These are phyloP conservation scores for Sesamia inferens DNA, from an alignment of 2,888 invertebrate genomes.

Conservation along the genomic window DNA sequence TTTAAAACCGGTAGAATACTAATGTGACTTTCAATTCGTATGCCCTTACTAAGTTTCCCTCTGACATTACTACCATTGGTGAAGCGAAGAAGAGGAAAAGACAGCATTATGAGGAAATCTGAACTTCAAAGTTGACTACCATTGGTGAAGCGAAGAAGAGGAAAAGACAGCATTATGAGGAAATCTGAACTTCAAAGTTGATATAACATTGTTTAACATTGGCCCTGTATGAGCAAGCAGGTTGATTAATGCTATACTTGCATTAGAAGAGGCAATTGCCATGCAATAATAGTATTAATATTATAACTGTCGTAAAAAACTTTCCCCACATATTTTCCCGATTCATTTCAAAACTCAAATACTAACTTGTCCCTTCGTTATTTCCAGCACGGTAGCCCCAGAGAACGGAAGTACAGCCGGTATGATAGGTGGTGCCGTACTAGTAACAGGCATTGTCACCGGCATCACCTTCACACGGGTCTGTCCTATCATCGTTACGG, in stretches of 20 bases:
- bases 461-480: constrained; percentile 94
- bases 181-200: background rate
- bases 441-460: constrained; percentile 96
- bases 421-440: constrained; percentile 98
- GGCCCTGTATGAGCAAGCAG: background rate
- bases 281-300: background rate
- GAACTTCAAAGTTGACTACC: no score
- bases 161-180: background rate
- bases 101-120: background rate
- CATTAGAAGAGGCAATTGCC: background rate
- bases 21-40: background rate
- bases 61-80: background rate
- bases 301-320: no score
- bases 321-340: background rate
- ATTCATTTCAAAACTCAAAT: background rate
- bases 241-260: background rate
- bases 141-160: background rate
- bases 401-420: constrained; percentile 96
- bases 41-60: background rate
- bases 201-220: background rate
- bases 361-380: constrained; percentile 24
- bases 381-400: constrained; percentile 93
- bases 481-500: constrained; percentile 91
- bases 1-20: background rate
- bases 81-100: no score